Percentiles rank a stretch among this genome's conserved stretches.
Evolutionary conservation across 2,888 invertebrate genomes (phyloP).

Genomic region (Phalera bucephala): DNA sequence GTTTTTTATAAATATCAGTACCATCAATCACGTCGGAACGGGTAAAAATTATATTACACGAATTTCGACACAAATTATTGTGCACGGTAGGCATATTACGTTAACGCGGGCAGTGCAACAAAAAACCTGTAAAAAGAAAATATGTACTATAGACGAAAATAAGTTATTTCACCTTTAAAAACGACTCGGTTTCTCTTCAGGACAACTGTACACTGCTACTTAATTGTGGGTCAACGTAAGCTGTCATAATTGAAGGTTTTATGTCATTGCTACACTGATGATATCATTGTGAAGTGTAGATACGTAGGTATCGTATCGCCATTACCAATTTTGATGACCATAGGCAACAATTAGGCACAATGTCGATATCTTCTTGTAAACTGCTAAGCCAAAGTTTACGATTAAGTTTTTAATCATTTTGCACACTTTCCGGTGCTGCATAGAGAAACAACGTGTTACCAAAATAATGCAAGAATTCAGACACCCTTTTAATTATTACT

Average conservation of each 20-base stretch:
- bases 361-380: too few relatives aligned
- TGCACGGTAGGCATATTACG: neutral
- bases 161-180: conserved; percentile 1
- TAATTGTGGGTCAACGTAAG: neutral
- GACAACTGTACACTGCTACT: neutral
- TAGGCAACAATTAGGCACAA: too few relatives aligned
- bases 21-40: neutral
- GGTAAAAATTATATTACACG: neutral
- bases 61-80: neutral
- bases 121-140: neutral
- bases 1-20: conserved; percentile 2
- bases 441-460: too few relatives aligned
- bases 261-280: neutral
- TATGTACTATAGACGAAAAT: neutral
- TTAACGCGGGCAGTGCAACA: neutral
- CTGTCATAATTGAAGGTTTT: neutral
- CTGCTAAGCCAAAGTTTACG: too few relatives aligned
- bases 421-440: too few relatives aligned
- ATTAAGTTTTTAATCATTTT: too few relatives aligned
- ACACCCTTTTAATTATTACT: too few relatives aligned
- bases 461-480: too few relatives aligned
- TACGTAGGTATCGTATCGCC: too few relatives aligned
- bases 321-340: too few relatives aligned
- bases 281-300: too few relatives aligned
- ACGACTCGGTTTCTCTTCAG: neutral